A percentile compares a stretch with the other conserved stretches of the same genome.
Evolutionary conservation across 2,888 invertebrate species (phyloP).

Genomic region (Elegia similella): DNA sequence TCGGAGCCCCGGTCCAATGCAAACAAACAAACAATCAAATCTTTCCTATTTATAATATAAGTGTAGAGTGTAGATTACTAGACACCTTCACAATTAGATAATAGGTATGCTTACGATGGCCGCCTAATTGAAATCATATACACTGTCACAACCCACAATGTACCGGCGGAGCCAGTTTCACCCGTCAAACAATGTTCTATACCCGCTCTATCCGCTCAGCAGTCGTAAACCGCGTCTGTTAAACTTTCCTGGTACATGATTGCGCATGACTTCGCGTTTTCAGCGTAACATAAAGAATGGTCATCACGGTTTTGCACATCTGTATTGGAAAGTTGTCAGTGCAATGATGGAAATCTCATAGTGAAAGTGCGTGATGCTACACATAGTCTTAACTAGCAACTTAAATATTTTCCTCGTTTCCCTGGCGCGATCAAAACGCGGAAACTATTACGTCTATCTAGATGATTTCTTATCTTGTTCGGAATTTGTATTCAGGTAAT

Average conservation of each 20-base stretch:
- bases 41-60: too few species aligned
- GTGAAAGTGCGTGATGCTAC: constrained; percentile 47
- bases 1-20: too few species aligned
- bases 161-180: constrained; percentile 8
- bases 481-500: constrained; percentile 37
- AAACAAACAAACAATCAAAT: too few species aligned
- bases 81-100: constrained; percentile 3
- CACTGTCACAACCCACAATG: constrained; percentile 4
- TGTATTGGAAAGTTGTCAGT: constrained; percentile 71
- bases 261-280: constrained; percentile 61
- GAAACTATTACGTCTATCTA: constrained; percentile 50
- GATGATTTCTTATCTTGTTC: constrained; percentile 38
- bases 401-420: constrained; percentile 53
- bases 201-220: neutral
- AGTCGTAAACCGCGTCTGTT: constrained; percentile 22
- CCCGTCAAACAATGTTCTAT: constrained; percentile 13
- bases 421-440: constrained; percentile 48
- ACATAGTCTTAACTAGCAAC: constrained; percentile 23
- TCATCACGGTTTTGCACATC: constrained; percentile 49
- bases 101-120: constrained; percentile 9
- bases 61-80: too few species aligned
- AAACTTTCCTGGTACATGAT: constrained; percentile 64
- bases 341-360: constrained; percentile 65
- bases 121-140: constrained; percentile 4
- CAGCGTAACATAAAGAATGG: constrained; percentile 46